Evolutionary conservation across 2,113 vertebrate species (phyloP).

Genomic region (Dipodomys stephensi): DNA sequence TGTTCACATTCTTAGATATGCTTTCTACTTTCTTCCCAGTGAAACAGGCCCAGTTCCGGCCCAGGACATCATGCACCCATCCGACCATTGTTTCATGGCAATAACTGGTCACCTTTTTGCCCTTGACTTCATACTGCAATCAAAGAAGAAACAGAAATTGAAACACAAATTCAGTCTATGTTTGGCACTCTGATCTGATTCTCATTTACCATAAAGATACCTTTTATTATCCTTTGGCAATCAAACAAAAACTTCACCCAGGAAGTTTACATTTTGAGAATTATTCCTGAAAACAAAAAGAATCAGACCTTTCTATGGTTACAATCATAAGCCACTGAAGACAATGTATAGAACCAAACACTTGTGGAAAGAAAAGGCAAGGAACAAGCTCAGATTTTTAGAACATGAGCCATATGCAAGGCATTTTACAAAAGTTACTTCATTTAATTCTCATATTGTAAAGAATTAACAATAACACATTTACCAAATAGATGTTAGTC

Average conservation of each 20-base stretch:
- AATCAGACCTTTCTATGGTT: not conserved
- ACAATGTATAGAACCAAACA: constrained; percentile 4
- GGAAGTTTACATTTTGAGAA: not conserved
- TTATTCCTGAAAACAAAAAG: not conserved
- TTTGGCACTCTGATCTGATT: not conserved
- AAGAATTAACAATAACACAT: not conserved
- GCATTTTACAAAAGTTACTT: not conserved
- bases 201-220: not conserved
- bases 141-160: not conserved
- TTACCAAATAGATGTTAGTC: not conserved
- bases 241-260: not conserved
- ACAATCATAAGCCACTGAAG: not conserved
- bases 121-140: constrained; percentile 91
- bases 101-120: constrained; percentile 90
- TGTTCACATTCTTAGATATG: constrained; percentile 64
- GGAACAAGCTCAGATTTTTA: not conserved
- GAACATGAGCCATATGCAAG: not conserved
- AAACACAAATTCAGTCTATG: not conserved
- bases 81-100: constrained; percentile 95
- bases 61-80: constrained; percentile 96
- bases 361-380: not conserved
- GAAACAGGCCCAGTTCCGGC: constrained; percentile 97
- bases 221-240: not conserved
- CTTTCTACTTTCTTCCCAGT: constrained; percentile 87
- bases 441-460: not conserved